Evolutionary conservation across 2,113 vertebrate genomes (phyloP).

Genomic region (Irena cyanogastra): DNA sequence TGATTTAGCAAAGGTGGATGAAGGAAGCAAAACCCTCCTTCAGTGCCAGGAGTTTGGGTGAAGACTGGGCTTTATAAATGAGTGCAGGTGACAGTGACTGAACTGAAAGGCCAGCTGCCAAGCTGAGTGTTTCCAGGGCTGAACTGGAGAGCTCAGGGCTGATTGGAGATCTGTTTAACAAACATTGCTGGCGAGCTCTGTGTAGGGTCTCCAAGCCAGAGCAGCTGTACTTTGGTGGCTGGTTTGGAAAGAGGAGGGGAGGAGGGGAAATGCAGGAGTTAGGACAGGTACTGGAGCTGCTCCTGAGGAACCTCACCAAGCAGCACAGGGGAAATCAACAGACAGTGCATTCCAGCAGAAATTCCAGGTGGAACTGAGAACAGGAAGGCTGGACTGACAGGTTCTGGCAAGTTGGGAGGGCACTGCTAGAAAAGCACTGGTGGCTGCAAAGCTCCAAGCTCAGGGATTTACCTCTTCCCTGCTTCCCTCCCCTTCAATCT

Average conservation of each 20-base stretch:
- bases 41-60: not conserved
- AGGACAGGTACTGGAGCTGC: slow-evolving; percentile 17
- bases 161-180: slow-evolving; percentile 5
- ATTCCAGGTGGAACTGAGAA: slow-evolving; percentile 9
- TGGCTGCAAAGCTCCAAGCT: not conserved
- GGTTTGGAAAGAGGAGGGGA: not conserved
- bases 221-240: not conserved
- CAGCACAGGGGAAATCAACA: not conserved
- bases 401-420: not conserved
- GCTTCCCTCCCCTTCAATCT: not conserved
- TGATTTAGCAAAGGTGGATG: not conserved
- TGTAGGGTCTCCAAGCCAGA: not conserved
- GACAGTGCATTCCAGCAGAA: not conserved
- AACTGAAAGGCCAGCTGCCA: not conserved
- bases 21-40: not conserved
- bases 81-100: not conserved
- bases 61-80: not conserved
- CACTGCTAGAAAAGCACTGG: not conserved
- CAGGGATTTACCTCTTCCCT: not conserved
- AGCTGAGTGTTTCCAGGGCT: slow-evolving; percentile 13
- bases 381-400: not conserved
- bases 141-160: not conserved
- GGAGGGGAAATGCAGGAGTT: not conserved
- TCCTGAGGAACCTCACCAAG: not conserved
- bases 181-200: not conserved